Evolutionary conservation across 35 echinoderm and acorn worm species (phyloP).

Genomic region (Holothuria glaberrima): DNA sequence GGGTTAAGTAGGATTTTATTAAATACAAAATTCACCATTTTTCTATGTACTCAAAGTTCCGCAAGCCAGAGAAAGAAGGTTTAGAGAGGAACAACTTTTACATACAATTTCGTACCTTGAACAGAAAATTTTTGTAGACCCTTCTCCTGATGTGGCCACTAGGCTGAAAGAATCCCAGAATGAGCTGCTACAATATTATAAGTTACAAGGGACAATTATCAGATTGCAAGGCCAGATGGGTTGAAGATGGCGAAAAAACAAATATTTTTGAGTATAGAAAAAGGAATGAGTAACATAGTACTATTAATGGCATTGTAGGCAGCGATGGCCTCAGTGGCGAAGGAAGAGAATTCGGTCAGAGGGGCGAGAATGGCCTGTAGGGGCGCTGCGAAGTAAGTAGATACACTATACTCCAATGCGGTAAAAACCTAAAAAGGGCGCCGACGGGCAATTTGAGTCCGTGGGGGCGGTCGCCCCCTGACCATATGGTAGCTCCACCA

Average conservation of each 20-base stretch:
- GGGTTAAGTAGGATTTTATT: background rate
- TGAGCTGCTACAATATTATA: background rate
- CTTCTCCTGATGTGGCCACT: background rate
- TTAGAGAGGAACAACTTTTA: background rate
- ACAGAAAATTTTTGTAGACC: background rate
- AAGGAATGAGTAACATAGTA: background rate
- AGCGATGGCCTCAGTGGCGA: background rate
- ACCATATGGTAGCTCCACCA: too few relatives aligned
- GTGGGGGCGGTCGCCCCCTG: too few relatives aligned
- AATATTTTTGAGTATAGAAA: background rate
- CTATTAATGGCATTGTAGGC: background rate
- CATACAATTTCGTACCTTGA: too few relatives aligned
- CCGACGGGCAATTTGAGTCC: too few relatives aligned
- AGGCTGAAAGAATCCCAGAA: background rate
- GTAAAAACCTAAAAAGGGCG: too few relatives aligned
- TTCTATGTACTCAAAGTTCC: background rate
- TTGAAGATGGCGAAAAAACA: background rate
- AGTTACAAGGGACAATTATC: slow-evolving; percentile 3
- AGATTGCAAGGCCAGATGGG: slow-evolving; percentile 7
- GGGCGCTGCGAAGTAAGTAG: too few relatives aligned
- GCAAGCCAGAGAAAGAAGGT: too few relatives aligned
- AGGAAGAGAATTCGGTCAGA: too few relatives aligned
- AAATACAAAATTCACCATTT: slow-evolving; percentile 11
- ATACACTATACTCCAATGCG: too few relatives aligned
- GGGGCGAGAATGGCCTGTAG: too few relatives aligned